phyloP scores from a whole-genome alignment of 2,888 invertebrate genomes.

The Drosophila bunnanda region DNA sequence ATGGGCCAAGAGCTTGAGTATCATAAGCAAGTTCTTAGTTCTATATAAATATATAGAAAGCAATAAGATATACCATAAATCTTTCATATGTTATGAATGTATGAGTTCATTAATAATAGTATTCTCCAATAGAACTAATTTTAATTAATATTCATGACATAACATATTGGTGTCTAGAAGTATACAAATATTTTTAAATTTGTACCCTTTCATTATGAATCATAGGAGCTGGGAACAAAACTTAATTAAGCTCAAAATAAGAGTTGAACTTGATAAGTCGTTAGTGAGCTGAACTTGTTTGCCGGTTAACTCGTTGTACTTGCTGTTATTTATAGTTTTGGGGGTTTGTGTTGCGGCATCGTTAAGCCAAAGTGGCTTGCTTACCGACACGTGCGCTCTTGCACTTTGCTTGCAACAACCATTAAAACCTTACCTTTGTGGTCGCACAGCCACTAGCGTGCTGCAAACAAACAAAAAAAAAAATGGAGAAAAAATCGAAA shows the following conservation, averaged over 20 bases:
- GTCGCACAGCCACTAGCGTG: neutral
- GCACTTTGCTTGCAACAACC: slow-evolving; percentile 15
- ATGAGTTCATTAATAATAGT: too few species aligned
- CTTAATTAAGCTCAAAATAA: slow-evolving; percentile 21
- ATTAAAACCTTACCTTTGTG: slow-evolving; percentile 12
- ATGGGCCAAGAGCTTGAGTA: slow-evolving; percentile 11
- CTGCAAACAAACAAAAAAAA: neutral
- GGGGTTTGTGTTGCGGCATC: slow-evolving; percentile 6
- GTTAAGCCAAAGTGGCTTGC: slow-evolving; percentile 22
- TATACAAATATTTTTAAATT: neutral
- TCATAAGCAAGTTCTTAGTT: neutral
- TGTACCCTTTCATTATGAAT: neutral
- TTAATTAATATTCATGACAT: neutral
- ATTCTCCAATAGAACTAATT: too few species aligned
- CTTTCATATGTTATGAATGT: neutral
- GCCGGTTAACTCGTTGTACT: slow-evolving; percentile 48
- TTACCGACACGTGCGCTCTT: slow-evolving; percentile 29
- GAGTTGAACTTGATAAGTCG: slow-evolving; percentile 41
- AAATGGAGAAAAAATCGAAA: slow-evolving; percentile 15
- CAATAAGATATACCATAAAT: too few species aligned
- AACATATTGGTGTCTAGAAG: neutral
- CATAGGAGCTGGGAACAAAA: slow-evolving; percentile 2
- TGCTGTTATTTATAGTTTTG: slow-evolving; percentile 25
- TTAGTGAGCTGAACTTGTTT: slow-evolving; percentile 55
- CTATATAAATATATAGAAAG: too few species aligned